A percentile compares a stretch with the other conserved stretches of the same genome.
These are phyloP conservation scores for Latheticus oryzae DNA, from an alignment of 2,888 invertebrate species.

Conservation along the genomic window DNA sequence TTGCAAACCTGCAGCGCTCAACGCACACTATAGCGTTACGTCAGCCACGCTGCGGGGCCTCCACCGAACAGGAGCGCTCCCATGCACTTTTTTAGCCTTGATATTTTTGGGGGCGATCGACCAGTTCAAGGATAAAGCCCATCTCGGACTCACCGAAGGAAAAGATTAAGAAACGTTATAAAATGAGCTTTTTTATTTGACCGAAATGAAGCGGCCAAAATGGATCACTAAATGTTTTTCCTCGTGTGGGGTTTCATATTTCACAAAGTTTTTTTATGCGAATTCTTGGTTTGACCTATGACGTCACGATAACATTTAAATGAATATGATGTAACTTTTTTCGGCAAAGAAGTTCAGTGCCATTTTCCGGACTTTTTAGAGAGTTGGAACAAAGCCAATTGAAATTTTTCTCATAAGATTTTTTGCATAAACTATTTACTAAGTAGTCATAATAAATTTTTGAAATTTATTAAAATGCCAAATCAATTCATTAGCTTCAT, in stretches of 20 bases:
- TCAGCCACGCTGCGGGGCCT: slow-evolving; percentile 33
- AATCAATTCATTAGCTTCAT: background rate
- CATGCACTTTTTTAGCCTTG: slow-evolving; percentile 40
- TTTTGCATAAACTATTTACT: no score
- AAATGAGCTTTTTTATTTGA: no score
- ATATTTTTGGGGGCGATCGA: slow-evolving; percentile 35
- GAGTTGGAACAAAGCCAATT: no score
- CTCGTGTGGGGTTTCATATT: no score
- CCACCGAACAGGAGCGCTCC: slow-evolving; percentile 17
- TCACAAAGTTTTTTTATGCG: slow-evolving; percentile 9
- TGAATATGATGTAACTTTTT: slow-evolving; percentile 18
- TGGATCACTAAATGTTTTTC: no score
- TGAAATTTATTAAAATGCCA: no score
- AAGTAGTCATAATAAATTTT: no score
- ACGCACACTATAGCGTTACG: slow-evolving; percentile 24
- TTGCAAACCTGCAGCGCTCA: slow-evolving; percentile 41
- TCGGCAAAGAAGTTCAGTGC: no score
- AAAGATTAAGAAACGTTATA: no score
- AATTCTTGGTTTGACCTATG: slow-evolving; percentile 24
- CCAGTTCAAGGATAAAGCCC: slow-evolving; percentile 42
- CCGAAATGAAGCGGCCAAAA: no score
- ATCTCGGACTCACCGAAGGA: no score
- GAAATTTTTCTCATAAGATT: no score
- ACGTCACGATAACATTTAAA: slow-evolving; percentile 25
- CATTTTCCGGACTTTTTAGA: slow-evolving; percentile 4